These are phyloP conservation scores for Cinclus cinclus DNA, from an alignment of 2,113 vertebrate genomes.

Conservation along the genomic window DNA sequence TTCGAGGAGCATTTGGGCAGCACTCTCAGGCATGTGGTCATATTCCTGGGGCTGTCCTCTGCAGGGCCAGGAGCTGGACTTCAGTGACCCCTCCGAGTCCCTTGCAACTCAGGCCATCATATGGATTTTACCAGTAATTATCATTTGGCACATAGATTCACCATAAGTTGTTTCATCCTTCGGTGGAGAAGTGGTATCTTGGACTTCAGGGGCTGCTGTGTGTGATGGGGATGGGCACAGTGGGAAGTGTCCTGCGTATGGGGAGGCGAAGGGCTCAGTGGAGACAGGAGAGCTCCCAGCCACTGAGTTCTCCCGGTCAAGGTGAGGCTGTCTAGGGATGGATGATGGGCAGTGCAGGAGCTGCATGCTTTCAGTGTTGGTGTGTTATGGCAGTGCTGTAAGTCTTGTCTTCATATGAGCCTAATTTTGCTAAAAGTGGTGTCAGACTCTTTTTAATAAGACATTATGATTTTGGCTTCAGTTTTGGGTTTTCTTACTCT, in stretches of 20 bases:
- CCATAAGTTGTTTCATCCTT: neutral
- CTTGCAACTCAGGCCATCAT: neutral
- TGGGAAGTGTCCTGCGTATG: neutral
- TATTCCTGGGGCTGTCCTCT: neutral
- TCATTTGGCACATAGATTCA: neutral
- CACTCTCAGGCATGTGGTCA: fast-evolving
- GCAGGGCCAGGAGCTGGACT: neutral
- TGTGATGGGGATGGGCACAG: neutral
- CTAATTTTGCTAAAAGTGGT: neutral
- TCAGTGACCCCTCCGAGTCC: neutral
- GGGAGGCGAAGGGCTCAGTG: neutral
- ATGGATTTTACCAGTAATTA: neutral
- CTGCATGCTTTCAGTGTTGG: neutral
- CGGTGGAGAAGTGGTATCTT: fast-evolving
- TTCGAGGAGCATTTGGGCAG: neutral
- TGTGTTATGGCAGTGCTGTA: neutral
- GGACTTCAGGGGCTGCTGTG: neutral
- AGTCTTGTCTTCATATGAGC: neutral
- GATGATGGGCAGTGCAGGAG: neutral
- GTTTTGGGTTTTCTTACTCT: neutral
- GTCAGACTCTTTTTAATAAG: neutral
- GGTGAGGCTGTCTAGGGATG: neutral
- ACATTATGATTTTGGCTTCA: slow-evolving; percentile 3
- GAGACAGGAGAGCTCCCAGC: neutral
- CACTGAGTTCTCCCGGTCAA: neutral